Evolutionary conservation across 2,888 invertebrate genomes (phyloP).

Genomic region (Hybos culiciformis): DNA sequence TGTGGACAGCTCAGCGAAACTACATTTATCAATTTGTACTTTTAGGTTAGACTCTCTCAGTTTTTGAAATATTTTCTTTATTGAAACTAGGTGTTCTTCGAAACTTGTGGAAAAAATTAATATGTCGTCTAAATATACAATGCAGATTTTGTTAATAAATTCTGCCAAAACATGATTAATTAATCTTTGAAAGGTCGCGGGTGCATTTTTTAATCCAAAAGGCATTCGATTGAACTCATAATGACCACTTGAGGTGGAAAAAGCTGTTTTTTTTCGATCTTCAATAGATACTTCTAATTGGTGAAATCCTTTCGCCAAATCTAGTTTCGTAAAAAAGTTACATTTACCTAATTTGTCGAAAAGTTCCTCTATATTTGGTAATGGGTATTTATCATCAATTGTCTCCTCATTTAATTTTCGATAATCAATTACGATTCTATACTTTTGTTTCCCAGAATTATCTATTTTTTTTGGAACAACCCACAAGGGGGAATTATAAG

Average conservation of each 20-base stretch:
- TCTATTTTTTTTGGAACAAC: too few species aligned
- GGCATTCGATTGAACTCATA: background rate
- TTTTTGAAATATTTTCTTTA: background rate
- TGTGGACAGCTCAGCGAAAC: background rate
- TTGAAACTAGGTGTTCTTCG: background rate
- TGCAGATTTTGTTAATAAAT: background rate
- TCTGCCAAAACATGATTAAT: background rate
- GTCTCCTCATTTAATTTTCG: slow-evolving; percentile 5
- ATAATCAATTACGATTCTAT: too few species aligned
- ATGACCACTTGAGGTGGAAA: background rate
- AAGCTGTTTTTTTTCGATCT: slow-evolving; percentile 1
- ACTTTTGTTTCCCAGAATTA: too few species aligned
- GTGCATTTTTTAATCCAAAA: background rate
- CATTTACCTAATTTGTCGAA: slow-evolving; percentile 11
- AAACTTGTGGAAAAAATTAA: background rate
- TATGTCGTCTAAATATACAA: background rate
- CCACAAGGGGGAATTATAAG: too few species aligned
- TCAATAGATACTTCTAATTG: slow-evolving; percentile 6
- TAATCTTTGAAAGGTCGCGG: background rate
- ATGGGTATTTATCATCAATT: slow-evolving; percentile 1
- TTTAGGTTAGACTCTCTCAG: background rate
- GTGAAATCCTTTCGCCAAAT: slow-evolving; percentile 13
- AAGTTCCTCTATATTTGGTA: slow-evolving; percentile 10
- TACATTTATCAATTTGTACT: background rate
- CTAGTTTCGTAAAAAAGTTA: slow-evolving; percentile 11